Conservation (phyloP, 2,113 vertebrate species). For the Calyptommatus sinebrachiatus region DNA sequence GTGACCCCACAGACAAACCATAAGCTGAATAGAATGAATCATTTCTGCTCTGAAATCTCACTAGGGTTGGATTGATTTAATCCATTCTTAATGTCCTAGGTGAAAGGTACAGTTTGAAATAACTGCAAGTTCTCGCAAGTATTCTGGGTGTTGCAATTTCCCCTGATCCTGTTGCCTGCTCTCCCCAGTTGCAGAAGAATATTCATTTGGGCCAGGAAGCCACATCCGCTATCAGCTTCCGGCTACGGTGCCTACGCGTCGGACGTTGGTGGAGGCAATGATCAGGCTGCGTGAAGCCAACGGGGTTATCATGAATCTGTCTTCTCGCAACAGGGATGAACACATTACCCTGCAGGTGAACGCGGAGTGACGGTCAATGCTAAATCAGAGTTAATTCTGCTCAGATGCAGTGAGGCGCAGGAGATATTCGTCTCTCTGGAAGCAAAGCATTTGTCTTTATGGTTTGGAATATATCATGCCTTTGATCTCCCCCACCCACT, state of each 20-base stretch:
- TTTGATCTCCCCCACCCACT: neutral
- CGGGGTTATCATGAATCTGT: slow-evolving; percentile 74
- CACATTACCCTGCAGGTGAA: slow-evolving; percentile 84
- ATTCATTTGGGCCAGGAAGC: slow-evolving; percentile 79
- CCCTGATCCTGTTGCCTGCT: slow-evolving; percentile 58
- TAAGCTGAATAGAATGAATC: too few species aligned
- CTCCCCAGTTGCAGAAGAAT: slow-evolving; percentile 77
- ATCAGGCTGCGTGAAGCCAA: slow-evolving; percentile 81
- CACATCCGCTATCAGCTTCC: slow-evolving; percentile 78
- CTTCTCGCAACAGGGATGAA: slow-evolving; percentile 76
- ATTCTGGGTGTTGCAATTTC: neutral
- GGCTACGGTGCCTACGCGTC: slow-evolving; percentile 63
- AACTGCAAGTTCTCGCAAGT: too few species aligned
- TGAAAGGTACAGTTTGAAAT: too few species aligned
- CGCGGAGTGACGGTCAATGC: neutral
- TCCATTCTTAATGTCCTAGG: too few species aligned
- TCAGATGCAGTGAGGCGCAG: neutral
- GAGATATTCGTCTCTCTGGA: neutral
- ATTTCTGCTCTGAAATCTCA: too few species aligned
- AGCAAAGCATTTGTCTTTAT: neutral
- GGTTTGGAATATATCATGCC: neutral
- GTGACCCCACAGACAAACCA: too few species aligned
- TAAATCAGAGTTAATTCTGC: neutral
- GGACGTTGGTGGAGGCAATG: slow-evolving; percentile 75
- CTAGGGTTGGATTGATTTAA: too few species aligned